Base-by-base conservation (phyloP, 2,113 vertebrate genomes). In the Fulmarus glacialis region DNA sequence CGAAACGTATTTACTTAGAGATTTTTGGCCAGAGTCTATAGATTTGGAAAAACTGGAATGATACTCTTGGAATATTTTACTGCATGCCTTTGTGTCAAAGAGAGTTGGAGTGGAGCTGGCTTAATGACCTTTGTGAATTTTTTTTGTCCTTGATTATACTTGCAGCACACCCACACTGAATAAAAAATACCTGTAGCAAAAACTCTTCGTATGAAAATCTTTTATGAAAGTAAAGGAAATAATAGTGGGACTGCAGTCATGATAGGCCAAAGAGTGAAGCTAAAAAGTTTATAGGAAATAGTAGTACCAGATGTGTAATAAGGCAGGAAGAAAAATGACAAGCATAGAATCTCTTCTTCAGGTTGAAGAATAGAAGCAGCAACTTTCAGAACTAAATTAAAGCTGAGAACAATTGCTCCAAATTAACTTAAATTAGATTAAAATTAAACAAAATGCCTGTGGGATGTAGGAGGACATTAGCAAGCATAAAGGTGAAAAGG, bases 1-100 rank as follows among this genome's bases (percentile, higher is more conserved):
- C 1, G 11, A 92, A 91, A 53, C 4, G 3, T 91, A 75, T 91
- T 97, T 94, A 38, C 77, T 89, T 90, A 58, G 70, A 75, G 77
- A 62, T 91, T 95, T 96, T 91, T 97, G 82, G 83, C 43, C 73
- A 56, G 59, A 68, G 70, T n/a, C 52, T 92, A 82, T 87, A 87
- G 2, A 1, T 96, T 92, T 92, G 73, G 85, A 96, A 95, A 94
- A 90, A 52, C 82, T 94, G 87, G 72, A 95, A 89, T 93, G 86
- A 81, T 95, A 89, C 43, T 89, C 87, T 85, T 91, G 89, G 62
- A 96, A 64, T 93, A 80, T 85, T 92, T 96, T 88, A 62, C 94
- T 95, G 81, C n/a, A 58, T 94, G 81, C 60, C 47, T 95, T 93
- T 94, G 53, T 94, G 79, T 87, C 75, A 64, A 93, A 86, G 16